Evolutionary conservation across 1,140 invertebrate species (phyloP).

Genomic region (Saccostrea glomerata): DNA sequence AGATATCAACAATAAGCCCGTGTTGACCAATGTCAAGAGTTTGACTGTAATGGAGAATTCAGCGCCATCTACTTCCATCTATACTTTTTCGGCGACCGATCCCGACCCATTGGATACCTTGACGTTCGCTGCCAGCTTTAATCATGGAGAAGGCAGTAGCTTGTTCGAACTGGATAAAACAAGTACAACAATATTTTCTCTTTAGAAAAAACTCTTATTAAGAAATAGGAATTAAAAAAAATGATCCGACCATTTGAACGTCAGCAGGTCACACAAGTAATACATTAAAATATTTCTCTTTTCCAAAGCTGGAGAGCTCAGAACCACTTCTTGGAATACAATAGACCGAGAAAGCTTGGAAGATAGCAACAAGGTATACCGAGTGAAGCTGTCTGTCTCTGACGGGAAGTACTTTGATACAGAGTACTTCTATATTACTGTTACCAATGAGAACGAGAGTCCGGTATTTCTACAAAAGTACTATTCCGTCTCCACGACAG

Average conservation of each 20-base stretch:
- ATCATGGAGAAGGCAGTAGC: slow-evolving; percentile 25
- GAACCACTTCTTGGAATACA: slow-evolving; percentile 21
- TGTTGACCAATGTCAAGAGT: slow-evolving; percentile 17
- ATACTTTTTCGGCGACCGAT: slow-evolving; percentile 37
- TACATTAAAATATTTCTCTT: background rate
- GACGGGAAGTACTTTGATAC: slow-evolving; percentile 30
- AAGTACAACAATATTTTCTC: background rate
- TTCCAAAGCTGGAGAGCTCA: slow-evolving; percentile 15
- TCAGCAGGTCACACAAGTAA: background rate
- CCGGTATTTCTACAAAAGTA: slow-evolving; percentile 43
- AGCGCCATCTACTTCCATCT: background rate
- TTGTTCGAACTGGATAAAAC: slow-evolving; percentile 21
- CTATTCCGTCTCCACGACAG: slow-evolving; percentile 9
- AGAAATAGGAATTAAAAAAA: background rate
- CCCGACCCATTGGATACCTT: slow-evolving; percentile 4
- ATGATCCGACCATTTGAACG: background rate
- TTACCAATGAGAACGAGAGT: slow-evolving; percentile 36
- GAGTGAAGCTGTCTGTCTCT: slow-evolving; percentile 16
- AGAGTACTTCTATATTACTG: background rate
- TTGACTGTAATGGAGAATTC: slow-evolving; percentile 39
- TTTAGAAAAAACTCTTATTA: no score
- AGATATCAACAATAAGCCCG: slow-evolving; percentile 40
- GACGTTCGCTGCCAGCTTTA: background rate
- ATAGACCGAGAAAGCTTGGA: slow-evolving; percentile 23
- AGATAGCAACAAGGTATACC: background rate